Base-by-base conservation (phyloP, 2,888 invertebrate genomes). In the Miltochrista miniata region DNA sequence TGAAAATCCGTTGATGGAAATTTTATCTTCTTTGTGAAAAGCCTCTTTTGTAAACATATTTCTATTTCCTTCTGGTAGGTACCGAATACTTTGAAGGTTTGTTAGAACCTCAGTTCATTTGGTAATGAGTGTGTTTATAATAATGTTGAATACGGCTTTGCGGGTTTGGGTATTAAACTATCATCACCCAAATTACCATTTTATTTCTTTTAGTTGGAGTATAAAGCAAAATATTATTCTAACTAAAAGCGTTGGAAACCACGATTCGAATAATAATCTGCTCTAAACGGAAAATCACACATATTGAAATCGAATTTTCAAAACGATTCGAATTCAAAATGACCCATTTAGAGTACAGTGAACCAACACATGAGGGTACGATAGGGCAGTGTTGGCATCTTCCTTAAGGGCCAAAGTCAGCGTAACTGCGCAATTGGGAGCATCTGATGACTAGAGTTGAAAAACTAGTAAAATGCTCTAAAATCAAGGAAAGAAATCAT, bases 21-120 rank as follows among this genome's bases (percentile, higher is more conserved):
- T 79, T 78, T 78, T 82, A 79, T 79, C 81, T 82, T 76, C 75
- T 77, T 79, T 79, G 70, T 74, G 70, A 76, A 77, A 24, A 77
- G 73, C 75, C 65, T 67, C 71, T 72, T 79, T 76, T 73, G 67
- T 76, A 74, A 72, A 67, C 57, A 57, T 72, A 77, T 81, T 79
- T 76, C 72, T 72, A 70, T 76, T 68, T 68, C 59, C 61, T 71
- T 73, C 54, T 59, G 64, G 70, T 61, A 55, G 69, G 72, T 59
- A n/a, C n/a, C n/a, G n/a, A 51, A 55, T 61, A 51, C 56, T 61
- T 46, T 61, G 64, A 68, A 59, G 62, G 62, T 78, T 78, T 75
- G 74, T 76, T 69, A 58, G 59, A 66, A 70, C 56, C 68, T 61
- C 56, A 50, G 65, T 68, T 70, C 61, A 68, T 68, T 70, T 61